Percentiles rank a stretch among this genome's conserved stretches.
phyloP scores from a whole-genome alignment of 2,113 vertebrate genomes.

The Vidua macroura region DNA sequence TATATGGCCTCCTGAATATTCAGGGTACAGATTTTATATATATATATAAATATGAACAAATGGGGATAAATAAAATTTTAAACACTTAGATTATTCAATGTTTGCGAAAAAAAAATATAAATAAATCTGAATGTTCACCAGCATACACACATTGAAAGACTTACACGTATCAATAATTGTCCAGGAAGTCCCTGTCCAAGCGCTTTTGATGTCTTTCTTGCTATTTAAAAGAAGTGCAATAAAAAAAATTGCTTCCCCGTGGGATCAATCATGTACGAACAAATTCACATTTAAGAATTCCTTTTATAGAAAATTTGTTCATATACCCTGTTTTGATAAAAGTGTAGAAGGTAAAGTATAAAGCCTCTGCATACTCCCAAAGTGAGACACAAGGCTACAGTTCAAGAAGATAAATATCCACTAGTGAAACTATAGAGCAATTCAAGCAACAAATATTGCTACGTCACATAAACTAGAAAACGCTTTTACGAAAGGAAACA shows the following conservation, averaged over 20 bases:
- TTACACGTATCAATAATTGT: constrained; percentile 80
- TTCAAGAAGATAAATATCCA: constrained; percentile 78
- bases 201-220: constrained; percentile 82
- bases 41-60: constrained; percentile 84
- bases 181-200: constrained; percentile 81
- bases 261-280: constrained; percentile 90
- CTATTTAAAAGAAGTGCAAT: constrained; percentile 93
- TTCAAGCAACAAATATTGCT: constrained; percentile 91
- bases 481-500: constrained; percentile 71
- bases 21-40: constrained; percentile 81
- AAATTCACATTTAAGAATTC: constrained; percentile 92
- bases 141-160: constrained; percentile 86
- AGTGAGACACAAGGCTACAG: constrained; percentile 73
- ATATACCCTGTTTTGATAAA: constrained; percentile 98
- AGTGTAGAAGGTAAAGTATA: constrained; percentile 79
- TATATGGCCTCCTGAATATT: constrained; percentile 81
- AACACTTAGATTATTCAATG: constrained; percentile 87
- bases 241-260: constrained; percentile 88
- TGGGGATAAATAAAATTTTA: constrained; percentile 94
- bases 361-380: constrained; percentile 71
- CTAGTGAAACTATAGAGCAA: constrained; percentile 81
- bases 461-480: constrained; percentile 93
- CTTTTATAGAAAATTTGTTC: constrained; percentile 86
- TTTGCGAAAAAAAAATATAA: constrained; percentile 87
- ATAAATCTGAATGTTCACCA: constrained; percentile 92